Evolutionary conservation across 2,113 vertebrate species (phyloP), one percentile per base, ranked within the genome.

Genomic region (Xerus inauris): DNA sequence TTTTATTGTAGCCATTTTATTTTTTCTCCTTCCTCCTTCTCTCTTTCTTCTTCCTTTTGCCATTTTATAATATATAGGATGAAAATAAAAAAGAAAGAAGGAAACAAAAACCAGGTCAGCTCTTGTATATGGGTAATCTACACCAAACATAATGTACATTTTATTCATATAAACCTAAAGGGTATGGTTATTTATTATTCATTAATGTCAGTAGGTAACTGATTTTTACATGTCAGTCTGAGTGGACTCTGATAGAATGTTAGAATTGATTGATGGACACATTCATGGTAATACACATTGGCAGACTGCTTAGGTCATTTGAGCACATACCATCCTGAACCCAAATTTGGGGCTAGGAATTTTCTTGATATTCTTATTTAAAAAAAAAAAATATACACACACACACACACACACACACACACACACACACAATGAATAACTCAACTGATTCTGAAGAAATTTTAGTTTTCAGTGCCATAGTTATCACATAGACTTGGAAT

Each of bases 401-500:
- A n/a, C n/a, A n/a, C n/a, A n/a, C n/a, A n/a, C n/a, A n/a, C n/a
- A n/a, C n/a, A n/a, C n/a, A n/a, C n/a, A n/a, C n/a, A n/a, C n/a
- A n/a, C n/a, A n/a, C n/a, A n/a, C n/a, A n/a, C n/a, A n/a, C 65
- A 97, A 89, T 97, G 71, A 82, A 97, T 97, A 97, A 94, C 72
- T 91, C 67, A 87, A 82, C 95, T 98, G 97, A 98, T 98, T 98
- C 98, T 98, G 98, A 98, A 98, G 97, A 97, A 98, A 96, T 97
- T 93, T 97, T 97, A 97, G 93, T 95, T 98, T 98, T 94, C 97
- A 98, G 96, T n/a, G 77, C 13, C 6, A 17, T 51, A 76, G 8
- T 97, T 64, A 35, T 95, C 93, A 97, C 86, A 97, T 98, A 97
- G 89, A 96, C 14, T 92, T 28, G 5, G 28, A 26, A 93, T 97